These are phyloP conservation scores for Siniperca undulata DNA, from an alignment of 2,797 vertebrate species.

Conservation along the genomic window DNA sequence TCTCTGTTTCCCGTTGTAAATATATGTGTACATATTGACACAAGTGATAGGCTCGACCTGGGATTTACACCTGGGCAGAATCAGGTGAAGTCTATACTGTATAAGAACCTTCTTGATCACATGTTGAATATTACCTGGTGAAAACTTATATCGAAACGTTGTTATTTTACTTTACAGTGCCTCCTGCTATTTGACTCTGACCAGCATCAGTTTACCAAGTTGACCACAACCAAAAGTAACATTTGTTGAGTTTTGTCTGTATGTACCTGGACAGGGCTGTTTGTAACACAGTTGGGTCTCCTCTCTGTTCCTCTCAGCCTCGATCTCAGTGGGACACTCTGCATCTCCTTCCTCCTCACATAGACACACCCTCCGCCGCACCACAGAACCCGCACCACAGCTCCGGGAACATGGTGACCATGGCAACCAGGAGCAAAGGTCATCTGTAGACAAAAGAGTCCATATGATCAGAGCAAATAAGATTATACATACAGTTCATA, in stretches of 20 bases:
- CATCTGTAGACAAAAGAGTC: slow-evolving; percentile 74
- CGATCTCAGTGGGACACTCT: slow-evolving; percentile 76
- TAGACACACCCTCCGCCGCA: slow-evolving; percentile 81
- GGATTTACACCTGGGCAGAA: not conserved
- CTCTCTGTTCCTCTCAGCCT: slow-evolving; percentile 65
- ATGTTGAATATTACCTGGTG: not conserved
- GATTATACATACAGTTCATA: not conserved
- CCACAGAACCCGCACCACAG: slow-evolving; percentile 88
- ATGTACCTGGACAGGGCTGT: slow-evolving; percentile 85
- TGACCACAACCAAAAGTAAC: not conserved
- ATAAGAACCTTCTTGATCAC: too few relatives aligned
- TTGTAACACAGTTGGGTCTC: slow-evolving; percentile 87
- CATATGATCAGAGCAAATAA: not conserved
- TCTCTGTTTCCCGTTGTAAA: too few relatives aligned
- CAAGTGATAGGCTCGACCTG: too few relatives aligned
- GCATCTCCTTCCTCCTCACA: slow-evolving; percentile 80
- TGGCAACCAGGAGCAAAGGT: slow-evolving; percentile 88
- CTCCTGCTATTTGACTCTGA: not conserved
- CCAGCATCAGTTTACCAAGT: not conserved
- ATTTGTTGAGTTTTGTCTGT: not conserved
- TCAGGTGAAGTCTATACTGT: not conserved
- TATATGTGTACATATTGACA: too few relatives aligned
- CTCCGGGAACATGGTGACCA: slow-evolving; percentile 89
- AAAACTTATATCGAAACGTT: not conserved
- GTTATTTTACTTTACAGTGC: not conserved